Base-by-base conservation (phyloP, 92 coral and sea anemone genomes). In the Bergia sp. region DNA sequence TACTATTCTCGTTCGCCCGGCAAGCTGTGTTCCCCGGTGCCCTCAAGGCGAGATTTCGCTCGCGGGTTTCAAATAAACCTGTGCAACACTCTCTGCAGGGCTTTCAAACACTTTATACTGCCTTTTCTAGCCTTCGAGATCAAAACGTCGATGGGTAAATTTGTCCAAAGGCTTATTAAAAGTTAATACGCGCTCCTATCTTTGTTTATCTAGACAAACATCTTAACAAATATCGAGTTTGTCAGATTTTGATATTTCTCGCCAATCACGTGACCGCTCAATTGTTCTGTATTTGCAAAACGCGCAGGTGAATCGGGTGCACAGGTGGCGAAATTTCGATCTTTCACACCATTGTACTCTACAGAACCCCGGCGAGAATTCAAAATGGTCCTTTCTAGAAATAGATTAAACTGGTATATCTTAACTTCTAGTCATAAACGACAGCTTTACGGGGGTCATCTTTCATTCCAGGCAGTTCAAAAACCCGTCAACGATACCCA, bases 211-310 rank as follows among this genome's bases (percentile, higher is more conserved):
- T 75, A 53, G 42, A 77, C 75, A 76, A 80, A 85, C 91, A 95
- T 95, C 98, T 93, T 78, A 83, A 93, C 89, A 93, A 95, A 95
- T 91, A 95, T 92, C 89, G 75, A 81, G 82, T 92, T 93, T 95
- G 98, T 93, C 93, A 91, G 73, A 81, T 89, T 91, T 89, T 87
- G 96, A 92, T 92, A 92, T 89, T 95, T 95, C 88, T 88, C n/a
- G 85, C 79, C 65, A 3, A 71, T 89, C 98, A 95, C 98, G 98
- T 95, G 98, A 95, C 91, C 58, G 65, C 23, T 38, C 91, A 83
- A 95, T 95, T 95, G 96, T 95, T 86, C 50, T 42, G 71, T 95
- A 90, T 95, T 95, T 95, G 94, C 87, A 77, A 92, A 84, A 73
- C n/a, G 76, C 86, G 91, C 98, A 95, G 98, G 96, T 95, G 98